Conservation (phyloP, 2,888 invertebrate species). For the Drosophila nr. perissopoda region DNA sequence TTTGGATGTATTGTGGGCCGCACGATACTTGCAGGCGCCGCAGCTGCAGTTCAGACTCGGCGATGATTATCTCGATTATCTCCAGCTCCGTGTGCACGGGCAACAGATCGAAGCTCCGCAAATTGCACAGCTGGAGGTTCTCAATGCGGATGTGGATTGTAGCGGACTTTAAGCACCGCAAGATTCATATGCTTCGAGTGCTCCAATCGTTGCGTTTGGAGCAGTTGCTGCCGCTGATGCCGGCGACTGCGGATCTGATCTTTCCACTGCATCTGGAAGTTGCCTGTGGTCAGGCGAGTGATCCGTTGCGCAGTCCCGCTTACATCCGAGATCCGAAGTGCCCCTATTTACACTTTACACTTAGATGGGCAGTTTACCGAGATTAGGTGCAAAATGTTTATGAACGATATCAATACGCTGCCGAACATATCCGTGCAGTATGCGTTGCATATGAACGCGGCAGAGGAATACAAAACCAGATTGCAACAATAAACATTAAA, state of each 20-base stretch:
- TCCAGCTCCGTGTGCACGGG: too few species aligned
- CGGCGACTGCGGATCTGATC: background rate
- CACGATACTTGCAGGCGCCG: background rate
- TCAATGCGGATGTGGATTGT: conserved; percentile 19
- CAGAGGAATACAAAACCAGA: background rate
- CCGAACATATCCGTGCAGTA: background rate
- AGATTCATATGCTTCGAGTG: background rate
- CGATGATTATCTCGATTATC: background rate
- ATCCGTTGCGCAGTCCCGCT: background rate
- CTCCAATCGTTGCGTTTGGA: conserved; percentile 1
- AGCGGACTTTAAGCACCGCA: background rate
- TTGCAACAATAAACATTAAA: background rate
- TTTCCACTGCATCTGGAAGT: background rate
- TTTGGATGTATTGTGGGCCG: background rate
- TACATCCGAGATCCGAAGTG: conserved; percentile 10
- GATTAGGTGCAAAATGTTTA: background rate
- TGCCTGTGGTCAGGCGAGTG: background rate
- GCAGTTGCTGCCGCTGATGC: conserved; percentile 11
- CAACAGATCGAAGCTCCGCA: too few species aligned
- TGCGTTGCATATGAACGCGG: background rate
- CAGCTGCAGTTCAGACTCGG: background rate
- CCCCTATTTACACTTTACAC: background rate
- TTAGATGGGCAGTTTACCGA: background rate
- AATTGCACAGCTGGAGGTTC: background rate
- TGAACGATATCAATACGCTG: background rate